Evolutionary conservation across 2,888 invertebrate genomes (phyloP).

Genomic region (Fragum fragum): DNA sequence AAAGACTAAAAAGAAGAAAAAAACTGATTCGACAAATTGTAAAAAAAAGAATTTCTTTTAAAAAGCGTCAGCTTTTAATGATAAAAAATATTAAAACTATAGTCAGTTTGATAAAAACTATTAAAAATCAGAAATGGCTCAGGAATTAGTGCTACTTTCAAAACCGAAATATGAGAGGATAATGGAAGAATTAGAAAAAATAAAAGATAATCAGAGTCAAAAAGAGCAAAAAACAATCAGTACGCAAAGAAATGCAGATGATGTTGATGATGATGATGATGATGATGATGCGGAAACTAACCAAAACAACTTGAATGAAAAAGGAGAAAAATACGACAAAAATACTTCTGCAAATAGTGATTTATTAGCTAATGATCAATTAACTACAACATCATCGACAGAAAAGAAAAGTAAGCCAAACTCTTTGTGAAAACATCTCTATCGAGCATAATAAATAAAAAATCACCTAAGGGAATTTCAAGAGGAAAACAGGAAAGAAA

Average conservation of each 20-base stretch:
- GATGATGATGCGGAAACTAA: too few species aligned
- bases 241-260: too few species aligned
- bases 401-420: too few species aligned
- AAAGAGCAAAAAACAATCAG: not conserved
- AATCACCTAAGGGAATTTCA: too few species aligned
- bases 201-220: not conserved
- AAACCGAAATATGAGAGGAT: conserved; percentile 19
- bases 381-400: too few species aligned
- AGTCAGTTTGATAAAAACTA: not conserved
- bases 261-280: not conserved
- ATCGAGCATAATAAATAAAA: too few species aligned
- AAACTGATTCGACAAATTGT: conserved; percentile 10
- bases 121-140: not conserved
- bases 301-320: too few species aligned
- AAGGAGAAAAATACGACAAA: too few species aligned
- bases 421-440: too few species aligned
- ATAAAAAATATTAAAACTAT: not conserved
- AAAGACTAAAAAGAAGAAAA: not conserved
- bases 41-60: not conserved
- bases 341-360: too few species aligned
- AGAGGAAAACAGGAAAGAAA: too few species aligned
- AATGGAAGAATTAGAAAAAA: not conserved
- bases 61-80: not conserved
- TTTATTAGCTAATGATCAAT: too few species aligned
- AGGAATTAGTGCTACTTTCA: conserved; percentile 22